Evolutionary conservation across 2,113 vertebrate genomes (phyloP), one percentile per base, ranked within the genome.

Genomic region (Thamnophis sirtalis): DNA sequence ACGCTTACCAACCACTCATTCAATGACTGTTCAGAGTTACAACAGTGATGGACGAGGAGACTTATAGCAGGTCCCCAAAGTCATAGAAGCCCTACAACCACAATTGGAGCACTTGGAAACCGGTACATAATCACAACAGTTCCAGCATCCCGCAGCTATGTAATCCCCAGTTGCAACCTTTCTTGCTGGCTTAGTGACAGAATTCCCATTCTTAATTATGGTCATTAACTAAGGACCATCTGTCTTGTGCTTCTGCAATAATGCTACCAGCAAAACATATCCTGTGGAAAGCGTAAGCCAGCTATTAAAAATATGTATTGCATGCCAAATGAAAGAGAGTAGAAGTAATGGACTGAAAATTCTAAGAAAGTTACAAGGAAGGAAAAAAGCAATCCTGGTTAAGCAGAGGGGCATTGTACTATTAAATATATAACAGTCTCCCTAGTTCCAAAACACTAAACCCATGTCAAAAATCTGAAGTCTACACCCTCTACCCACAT

Each of bases 391-490:
- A 91, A 17, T 9, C 56, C 88, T 53, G 92, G 90, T 90, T 89
- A 93, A 84, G 84, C 68, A 60, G 60, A 95, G 90, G 93, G 94
- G 92, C 86, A 92, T 86, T 73, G 92, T 91, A 90, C 60, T 88
- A 48, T 93, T 95, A 94, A 95, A 90, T 0, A 0, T 92, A 13
- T 84, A 92, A 94, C 90, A 89, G 53, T 89, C n/a, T 95, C 84
- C 90, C 91, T 91, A 88, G 51, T 93, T 95, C 55, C 60, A 91
- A 93, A 87, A 89, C 89, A 90, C 73, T 84, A 84, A 95, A 84
- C 63, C 86, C 84, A 93, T 90, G 93, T 94, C 92, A 95, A 96
- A 95, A 80, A 13, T 17, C 80, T 94, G 90, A 95, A 91, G 0
- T 85, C 88, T 92, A 0, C 50, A 54, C 8, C 86, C 56, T 3